Base-by-base conservation (phyloP, 2,888 invertebrate genomes). In the Julus scandinavius region DNA sequence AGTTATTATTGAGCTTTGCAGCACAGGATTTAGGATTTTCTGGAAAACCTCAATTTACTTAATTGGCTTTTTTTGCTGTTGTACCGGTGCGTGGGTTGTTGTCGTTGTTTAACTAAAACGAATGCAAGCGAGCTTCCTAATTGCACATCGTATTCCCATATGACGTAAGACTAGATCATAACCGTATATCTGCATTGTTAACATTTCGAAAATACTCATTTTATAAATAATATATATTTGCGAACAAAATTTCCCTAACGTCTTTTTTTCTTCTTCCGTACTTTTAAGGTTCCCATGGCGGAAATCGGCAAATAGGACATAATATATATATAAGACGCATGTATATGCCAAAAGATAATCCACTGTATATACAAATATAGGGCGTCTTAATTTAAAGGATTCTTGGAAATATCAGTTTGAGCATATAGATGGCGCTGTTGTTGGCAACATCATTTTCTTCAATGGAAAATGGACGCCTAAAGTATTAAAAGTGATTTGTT, bases 61-160 rank as follows among this genome's bases (percentile, higher is more conserved):
- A 63, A 63, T 63, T 63, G 63, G 63, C 63, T 63, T 63, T 63
- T 4, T 15, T 20, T 20, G 20, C 15, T 17, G 4, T 13, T 63
- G 63, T 15, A n/a, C 4, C 63, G 63, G 11, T 63, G 63, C 63
- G 54, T 13, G 20, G 63, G 63, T n/a, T 63, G 3, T 63, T 20
- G 63, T 63, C 63, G 63, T 63, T 63, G 63, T 63, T 63, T 63
- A 63, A 63, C 63, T 63, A 63, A 63, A 20, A 20, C 20, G 63
- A 63, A 63, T 63, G 63, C 63, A 5, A 63, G 63, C 2, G 63
- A 63, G 63, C 63, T 63, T 20, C 63, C n/a, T 63, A 20, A 63
- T 63, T 63, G 63, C 63, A 20, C 63, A 7, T 63, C 63, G 13
- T 63, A 63, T 63, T 63, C 63, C 63, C 63, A 3, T 20, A 63